These are phyloP conservation scores for Tamandua tetradactyla DNA, from an alignment of 2,797 vertebrate species.

Conservation along the genomic window DNA sequence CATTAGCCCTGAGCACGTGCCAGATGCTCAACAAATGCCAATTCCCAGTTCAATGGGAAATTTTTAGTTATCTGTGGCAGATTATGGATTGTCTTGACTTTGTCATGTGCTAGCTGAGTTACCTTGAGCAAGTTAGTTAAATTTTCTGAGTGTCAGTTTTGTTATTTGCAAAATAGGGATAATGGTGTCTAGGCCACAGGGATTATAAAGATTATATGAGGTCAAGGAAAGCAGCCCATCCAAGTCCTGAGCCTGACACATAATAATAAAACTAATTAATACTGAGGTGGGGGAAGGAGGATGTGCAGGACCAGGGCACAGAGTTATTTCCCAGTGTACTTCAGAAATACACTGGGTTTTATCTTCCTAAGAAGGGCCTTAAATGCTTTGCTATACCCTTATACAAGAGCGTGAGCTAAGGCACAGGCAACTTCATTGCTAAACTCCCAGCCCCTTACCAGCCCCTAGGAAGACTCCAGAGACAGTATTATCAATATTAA, in stretches of 20 bases:
- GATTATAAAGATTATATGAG: background rate
- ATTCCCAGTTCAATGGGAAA: background rate
- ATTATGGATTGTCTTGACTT: background rate
- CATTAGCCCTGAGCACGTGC: background rate
- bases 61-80: background rate
- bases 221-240: background rate
- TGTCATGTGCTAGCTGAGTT: background rate
- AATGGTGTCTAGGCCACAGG: too few relatives aligned
- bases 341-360: background rate
- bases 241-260: background rate
- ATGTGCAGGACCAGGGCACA: background rate
- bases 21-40: too few relatives aligned
- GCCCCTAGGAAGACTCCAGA: background rate
- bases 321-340: background rate
- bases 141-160: background rate
- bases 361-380: background rate
- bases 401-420: background rate
- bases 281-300: background rate
- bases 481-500: background rate
- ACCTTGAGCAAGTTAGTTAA: background rate
- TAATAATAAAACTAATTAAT: background rate
- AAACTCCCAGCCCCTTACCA: background rate
- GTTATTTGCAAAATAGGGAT: background rate
- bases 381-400: rapidly evolving
- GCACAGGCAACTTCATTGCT: background rate